Percentiles rank a stretch among this genome's conserved stretches.
phyloP scores from a whole-genome alignment of 2,888 invertebrate species.

The Ophioninae sp. region DNA sequence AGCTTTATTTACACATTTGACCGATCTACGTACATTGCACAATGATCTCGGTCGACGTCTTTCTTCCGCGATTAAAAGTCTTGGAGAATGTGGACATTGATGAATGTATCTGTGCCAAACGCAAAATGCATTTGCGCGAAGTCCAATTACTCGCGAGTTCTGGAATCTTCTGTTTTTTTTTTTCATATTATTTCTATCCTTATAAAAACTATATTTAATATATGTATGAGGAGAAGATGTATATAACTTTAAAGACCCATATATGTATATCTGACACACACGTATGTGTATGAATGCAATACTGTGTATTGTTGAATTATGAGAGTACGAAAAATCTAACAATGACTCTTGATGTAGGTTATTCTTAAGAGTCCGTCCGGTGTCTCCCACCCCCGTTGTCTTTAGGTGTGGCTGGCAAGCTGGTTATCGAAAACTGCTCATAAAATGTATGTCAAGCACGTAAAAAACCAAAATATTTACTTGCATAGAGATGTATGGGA shows the following conservation, averaged over 20 bases:
- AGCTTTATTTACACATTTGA: conserved; percentile 34
- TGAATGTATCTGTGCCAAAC: conserved; percentile 52
- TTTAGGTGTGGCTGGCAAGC: too few relatives aligned
- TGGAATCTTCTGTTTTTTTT: conserved; percentile 29
- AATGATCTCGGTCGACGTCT: conserved; percentile 11
- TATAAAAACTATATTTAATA: conserved; percentile 64
- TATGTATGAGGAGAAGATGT: conserved; percentile 65
- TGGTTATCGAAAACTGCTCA: too few relatives aligned
- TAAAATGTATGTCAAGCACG: too few relatives aligned
- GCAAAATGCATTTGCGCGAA: conserved; percentile 45
- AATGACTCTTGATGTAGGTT: conserved; percentile 58
- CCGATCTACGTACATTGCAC: conserved; percentile 5
- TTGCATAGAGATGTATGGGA: too few relatives aligned
- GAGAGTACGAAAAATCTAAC: conserved; percentile 56
- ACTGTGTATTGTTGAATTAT: conserved; percentile 70
- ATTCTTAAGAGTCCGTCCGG: conserved; percentile 28
- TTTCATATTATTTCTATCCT: conserved; percentile 56
- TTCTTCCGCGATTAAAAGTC: conserved; percentile 15
- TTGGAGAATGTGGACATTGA: background rate
- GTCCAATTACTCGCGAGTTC: conserved; percentile 39
- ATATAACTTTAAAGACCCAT: conserved; percentile 27
- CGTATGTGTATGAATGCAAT: conserved; percentile 66
- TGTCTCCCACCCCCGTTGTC: too few relatives aligned
- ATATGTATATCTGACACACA: background rate
- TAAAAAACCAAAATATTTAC: too few relatives aligned